Conservation (phyloP, 2,888 invertebrate genomes). For the Andrena marginata region DNA sequence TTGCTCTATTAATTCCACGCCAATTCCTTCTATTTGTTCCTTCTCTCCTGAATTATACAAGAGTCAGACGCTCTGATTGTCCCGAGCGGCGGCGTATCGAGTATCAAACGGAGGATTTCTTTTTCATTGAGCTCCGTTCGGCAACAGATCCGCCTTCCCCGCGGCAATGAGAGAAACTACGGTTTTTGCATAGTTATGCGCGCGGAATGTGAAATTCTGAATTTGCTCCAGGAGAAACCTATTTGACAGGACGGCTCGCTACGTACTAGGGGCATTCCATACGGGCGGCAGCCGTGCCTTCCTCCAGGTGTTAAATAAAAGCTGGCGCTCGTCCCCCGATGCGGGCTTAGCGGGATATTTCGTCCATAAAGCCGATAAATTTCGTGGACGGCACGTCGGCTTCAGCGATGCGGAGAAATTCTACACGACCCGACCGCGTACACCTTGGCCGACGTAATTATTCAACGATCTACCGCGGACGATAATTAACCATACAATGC, state of each 20-base stretch:
- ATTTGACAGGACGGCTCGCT: conserved; percentile 40
- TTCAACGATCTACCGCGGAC: neutral
- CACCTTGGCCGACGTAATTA: neutral
- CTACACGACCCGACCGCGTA: neutral
- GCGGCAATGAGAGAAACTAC: conserved; percentile 39
- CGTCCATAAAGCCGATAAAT: conserved; percentile 23
- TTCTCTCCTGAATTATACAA: conserved; percentile 9
- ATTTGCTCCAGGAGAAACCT: conserved; percentile 67
- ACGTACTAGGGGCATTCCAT: conserved; percentile 20
- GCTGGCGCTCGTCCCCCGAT: conserved; percentile 14
- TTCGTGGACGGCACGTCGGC: neutral
- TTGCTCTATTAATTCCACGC: conserved; percentile 7
- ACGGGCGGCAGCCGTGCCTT: neutral
- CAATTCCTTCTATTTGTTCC: neutral
- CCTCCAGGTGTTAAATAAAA: conserved; percentile 50
- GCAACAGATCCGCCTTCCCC: neutral
- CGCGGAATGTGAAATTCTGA: conserved; percentile 70
- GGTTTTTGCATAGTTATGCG: conserved; percentile 64
- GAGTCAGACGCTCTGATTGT: neutral
- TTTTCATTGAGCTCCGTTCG: neutral
- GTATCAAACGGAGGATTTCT: neutral
- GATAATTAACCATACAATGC: conserved; percentile 1
- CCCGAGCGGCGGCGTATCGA: neutral
- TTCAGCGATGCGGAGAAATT: neutral
- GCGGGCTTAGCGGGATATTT: conserved; percentile 44